Base-by-base conservation (phyloP, 2,888 invertebrate species). In the Drosophila mercatorum region DNA sequence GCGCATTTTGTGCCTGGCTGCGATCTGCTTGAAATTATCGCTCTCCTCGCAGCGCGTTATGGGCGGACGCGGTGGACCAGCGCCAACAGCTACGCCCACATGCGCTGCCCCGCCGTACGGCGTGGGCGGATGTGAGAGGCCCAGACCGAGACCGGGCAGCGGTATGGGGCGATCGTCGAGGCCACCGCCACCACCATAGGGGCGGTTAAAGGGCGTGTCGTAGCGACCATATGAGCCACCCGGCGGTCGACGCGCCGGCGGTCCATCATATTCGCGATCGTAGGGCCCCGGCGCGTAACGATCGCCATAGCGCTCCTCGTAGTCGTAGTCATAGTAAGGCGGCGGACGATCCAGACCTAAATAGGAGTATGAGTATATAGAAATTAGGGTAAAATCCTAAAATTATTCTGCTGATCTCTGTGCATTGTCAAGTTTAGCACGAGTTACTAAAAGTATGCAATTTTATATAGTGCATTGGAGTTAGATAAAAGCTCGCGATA, bases 21-120 rank as follows among this genome's bases (percentile, higher is more conserved):
- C 97, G 34, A 96, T 95, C 94, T 97, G 97, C 91, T 96, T 96
- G 91, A 97, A 97, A 89, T 95, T 96, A 85, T 97, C 97, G 49
- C 94, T 94, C 64, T 97, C 97, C 81, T 97, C 97, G 90, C 97
- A 97, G 74, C 96, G 94, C 43, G 92, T 93, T 5, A 92, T 89
- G 41, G 93, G 93, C 7, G 94, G 93, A 5, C 93, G 92, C 2
- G 93, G 93, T 12, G 92, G 82, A 17, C 91, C 93, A 26, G 87
- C 91, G 52, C 91, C 93, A 0, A 93, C 93, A 2, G 86, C 89
- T 22, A 82, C 64, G 12, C 82, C 83, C 11, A 71, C 66, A 61
- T 88, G 88, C 11, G 52, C 61, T 17, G 51, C 68, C 2, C 78
- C 68, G 12, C 80, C 80, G 38, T 87, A 90, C 2, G 86, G 76